A percentile compares a stretch with the other conserved stretches of the same genome.
Evolutionary conservation across 2,113 vertebrate genomes (phyloP).

Genomic region (Noctilio leporinus): DNA sequence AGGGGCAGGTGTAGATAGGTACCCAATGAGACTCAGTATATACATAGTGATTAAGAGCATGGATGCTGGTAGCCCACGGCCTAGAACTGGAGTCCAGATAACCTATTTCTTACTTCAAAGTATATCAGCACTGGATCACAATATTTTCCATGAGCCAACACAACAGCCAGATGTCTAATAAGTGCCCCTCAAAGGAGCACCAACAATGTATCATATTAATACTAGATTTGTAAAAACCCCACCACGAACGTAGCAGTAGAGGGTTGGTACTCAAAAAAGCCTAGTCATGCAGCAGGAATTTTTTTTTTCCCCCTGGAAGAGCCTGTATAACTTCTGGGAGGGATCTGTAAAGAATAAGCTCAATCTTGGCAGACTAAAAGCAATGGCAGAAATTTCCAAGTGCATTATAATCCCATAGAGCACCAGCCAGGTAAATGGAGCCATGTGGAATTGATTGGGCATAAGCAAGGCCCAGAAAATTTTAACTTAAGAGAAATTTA

Average conservation of each 20-base stretch:
- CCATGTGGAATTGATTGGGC: neutral
- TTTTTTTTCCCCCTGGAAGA: neutral
- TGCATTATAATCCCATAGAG: neutral
- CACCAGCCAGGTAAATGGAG: neutral
- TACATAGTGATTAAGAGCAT: neutral
- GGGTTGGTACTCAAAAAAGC: neutral
- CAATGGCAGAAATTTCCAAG: neutral
- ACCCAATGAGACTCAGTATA: neutral
- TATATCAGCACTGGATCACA: neutral
- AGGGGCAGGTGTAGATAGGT: fast-evolving
- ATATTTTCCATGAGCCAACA: neutral
- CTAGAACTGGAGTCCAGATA: neutral
- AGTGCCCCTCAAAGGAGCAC: neutral
- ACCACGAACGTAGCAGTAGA: neutral
- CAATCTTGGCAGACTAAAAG: neutral
- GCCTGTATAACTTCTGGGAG: neutral
- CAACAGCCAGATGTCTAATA: neutral
- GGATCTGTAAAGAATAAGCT: neutral
- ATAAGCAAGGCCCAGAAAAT: slow-evolving; percentile 7
- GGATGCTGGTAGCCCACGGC: neutral
- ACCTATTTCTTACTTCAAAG: neutral
- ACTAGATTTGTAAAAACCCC: neutral
- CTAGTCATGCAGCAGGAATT: neutral
- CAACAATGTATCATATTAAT: neutral
- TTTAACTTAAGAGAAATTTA: slow-evolving; percentile 33